Conservation (phyloP, 37 sponge, comb jelly and placozoan genomes). For the Tethya wilhelma region DNA sequence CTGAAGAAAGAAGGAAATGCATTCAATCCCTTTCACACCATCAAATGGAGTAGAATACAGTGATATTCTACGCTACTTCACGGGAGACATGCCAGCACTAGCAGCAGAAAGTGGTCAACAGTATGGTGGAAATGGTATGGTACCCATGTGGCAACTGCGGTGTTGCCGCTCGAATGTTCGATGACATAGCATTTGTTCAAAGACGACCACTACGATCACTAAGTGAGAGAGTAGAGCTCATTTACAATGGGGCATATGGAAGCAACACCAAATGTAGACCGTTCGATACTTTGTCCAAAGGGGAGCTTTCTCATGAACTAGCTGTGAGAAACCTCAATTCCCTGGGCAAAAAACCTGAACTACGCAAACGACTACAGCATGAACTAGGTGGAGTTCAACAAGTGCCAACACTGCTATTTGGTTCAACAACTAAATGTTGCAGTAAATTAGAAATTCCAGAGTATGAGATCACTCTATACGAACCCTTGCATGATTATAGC, state of each 20-base stretch:
- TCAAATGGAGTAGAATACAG: not conserved
- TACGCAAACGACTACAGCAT: not conserved
- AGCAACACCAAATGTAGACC: not conserved
- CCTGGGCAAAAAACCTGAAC: not conserved
- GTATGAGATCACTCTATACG: not conserved
- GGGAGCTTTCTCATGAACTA: not conserved
- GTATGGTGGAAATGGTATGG: too few relatives aligned
- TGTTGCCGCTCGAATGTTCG: not conserved
- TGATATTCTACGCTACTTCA: not conserved
- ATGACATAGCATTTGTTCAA: not conserved
- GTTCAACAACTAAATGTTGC: not conserved
- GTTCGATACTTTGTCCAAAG: not conserved
- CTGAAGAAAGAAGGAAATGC: not conserved
- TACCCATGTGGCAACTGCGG: not conserved
- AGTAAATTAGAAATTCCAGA: not conserved
- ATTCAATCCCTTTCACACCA: not conserved
- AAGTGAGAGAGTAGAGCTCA: not conserved
- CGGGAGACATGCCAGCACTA: not conserved
- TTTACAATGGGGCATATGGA: not conserved
- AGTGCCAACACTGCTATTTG: not conserved
- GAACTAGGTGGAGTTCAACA: not conserved
- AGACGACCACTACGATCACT: not conserved
- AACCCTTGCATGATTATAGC: not conserved
- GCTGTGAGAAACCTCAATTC: not conserved
- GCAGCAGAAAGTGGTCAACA: conserved; percentile 4